Base-by-base conservation (phyloP, 2,888 invertebrate genomes). In the Acleris sparsana region DNA sequence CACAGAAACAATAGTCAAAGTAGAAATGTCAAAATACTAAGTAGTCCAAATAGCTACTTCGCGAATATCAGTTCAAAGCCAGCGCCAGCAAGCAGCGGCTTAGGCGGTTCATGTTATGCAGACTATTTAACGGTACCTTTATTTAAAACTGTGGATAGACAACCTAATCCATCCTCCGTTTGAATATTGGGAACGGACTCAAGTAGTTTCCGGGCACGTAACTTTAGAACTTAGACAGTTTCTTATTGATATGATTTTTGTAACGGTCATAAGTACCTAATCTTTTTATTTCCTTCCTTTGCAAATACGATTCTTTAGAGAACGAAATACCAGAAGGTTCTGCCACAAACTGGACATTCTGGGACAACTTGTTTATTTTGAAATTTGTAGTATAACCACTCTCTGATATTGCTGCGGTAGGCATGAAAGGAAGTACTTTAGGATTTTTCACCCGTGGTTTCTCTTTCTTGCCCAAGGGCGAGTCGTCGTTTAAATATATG, bases 341-440 rank as follows among this genome's bases (percentile, higher is more conserved):
- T 5, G 88, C 90, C 17, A 86, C 80, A 75, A 90, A 88, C 68
- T 87, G 75, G 2, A 83, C 79, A 71, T 87, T 80, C 63, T 80
- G 75, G 7, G 89, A 83, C 63, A 89, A 70, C 2, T 88, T 72
- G 63, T 87, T 87, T 2, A 93, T 84, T 80, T 80, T 84, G 70
- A 93, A 93, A 58, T 82, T 83, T 58, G 90, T 88, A 25, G 93
- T 93, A 68, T 84, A 92, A 2, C 93, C 93, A 60, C 74, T 80
- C 51, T 73, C 82, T 6, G 92, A 92, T 5, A 84, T 88, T 22
- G 85, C 77, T 3, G 83, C 88, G 5, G 90, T 88, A 3, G 92
- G 91, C 64, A 84, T 73, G 63, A 87, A 88, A 5, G 92, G 92
- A 55, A 90, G 71, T 46, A 88, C 87, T 79, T 86, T 88, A 3